phyloP scores from a whole-genome alignment of 92 coral and sea anemone genomes.

The Umimayanthus chanpuru region DNA sequence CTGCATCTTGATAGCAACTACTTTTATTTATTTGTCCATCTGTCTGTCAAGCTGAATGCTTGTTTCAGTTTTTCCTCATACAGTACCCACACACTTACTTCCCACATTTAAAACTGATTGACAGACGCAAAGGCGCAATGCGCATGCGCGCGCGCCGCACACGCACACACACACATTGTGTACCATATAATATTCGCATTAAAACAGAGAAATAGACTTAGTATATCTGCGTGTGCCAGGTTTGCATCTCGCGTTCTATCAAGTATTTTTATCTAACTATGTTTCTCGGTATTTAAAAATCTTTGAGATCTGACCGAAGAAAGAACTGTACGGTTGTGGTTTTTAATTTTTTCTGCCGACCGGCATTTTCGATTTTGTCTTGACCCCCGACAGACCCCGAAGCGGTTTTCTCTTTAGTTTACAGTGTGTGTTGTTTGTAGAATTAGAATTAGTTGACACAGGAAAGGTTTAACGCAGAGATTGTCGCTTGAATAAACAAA shows the following conservation, averaged over 20 bases:
- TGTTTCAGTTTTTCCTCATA: no score
- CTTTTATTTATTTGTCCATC: not conserved
- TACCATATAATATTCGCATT: not conserved
- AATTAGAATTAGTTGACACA: not conserved
- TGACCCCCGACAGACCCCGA: not conserved
- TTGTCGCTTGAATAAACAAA: slow-evolving; percentile 33
- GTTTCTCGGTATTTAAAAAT: not conserved
- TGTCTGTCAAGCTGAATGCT: not conserved
- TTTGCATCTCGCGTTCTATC: not conserved
- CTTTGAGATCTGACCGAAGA: not conserved
- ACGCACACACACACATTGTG: not conserved
- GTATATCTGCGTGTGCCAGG: not conserved
- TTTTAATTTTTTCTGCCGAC: not conserved
- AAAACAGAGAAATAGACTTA: not conserved
- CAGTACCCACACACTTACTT: no score
- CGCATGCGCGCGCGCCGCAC: not conserved
- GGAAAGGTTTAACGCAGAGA: slow-evolving; percentile 27
- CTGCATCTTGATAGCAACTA: not conserved
- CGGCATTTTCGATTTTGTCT: not conserved
- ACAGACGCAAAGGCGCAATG: not conserved
- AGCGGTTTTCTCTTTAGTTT: not conserved
- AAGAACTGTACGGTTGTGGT: no score
- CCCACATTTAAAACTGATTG: no score
- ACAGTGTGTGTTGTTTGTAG: not conserved
- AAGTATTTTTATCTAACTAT: no score